phyloP scores from a whole-genome alignment of 92 coral and sea anemone species.

The Porites cylindrica region DNA sequence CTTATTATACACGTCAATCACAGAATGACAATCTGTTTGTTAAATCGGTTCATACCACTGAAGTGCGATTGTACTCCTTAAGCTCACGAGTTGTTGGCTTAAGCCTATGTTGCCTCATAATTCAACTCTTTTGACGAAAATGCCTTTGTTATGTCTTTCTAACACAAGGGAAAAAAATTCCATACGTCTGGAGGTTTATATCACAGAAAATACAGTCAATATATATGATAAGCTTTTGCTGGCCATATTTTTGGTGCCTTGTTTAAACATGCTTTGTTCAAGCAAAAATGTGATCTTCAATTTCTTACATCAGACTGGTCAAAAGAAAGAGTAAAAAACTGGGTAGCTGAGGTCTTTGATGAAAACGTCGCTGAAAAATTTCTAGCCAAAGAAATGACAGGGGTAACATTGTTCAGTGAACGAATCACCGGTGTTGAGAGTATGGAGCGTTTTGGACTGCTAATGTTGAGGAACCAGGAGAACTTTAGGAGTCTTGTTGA shows the following conservation, averaged over 20 bases:
- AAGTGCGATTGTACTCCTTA: constrained; percentile 4
- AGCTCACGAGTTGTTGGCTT: not conserved
- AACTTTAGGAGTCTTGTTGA: constrained; percentile 38
- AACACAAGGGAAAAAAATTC: not conserved
- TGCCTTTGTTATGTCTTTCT: not conserved
- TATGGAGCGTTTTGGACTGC: constrained; percentile 39
- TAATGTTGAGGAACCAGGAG: constrained; percentile 16
- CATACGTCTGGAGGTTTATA: not conserved
- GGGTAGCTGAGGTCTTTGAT: constrained; percentile 17
- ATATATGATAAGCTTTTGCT: not conserved
- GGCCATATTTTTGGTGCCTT: not conserved
- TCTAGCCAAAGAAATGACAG: constrained; percentile 36
- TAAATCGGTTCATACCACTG: too few relatives aligned
- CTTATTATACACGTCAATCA: too few relatives aligned
- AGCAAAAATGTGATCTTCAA: not conserved
- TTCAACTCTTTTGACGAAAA: not conserved
- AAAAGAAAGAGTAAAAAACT: constrained; percentile 25
- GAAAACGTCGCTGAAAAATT: constrained; percentile 24
- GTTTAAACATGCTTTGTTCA: not conserved
- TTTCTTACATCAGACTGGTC: constrained; percentile 36
- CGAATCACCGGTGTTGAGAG: constrained; percentile 30
- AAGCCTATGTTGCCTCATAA: constrained; percentile 1
- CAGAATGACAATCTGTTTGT: too few relatives aligned
- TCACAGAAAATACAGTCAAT: not conserved
- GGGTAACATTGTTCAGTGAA: constrained; percentile 37